Conservation (phyloP, 2,888 invertebrate species). For the Ganaspis brasiliensis region DNA sequence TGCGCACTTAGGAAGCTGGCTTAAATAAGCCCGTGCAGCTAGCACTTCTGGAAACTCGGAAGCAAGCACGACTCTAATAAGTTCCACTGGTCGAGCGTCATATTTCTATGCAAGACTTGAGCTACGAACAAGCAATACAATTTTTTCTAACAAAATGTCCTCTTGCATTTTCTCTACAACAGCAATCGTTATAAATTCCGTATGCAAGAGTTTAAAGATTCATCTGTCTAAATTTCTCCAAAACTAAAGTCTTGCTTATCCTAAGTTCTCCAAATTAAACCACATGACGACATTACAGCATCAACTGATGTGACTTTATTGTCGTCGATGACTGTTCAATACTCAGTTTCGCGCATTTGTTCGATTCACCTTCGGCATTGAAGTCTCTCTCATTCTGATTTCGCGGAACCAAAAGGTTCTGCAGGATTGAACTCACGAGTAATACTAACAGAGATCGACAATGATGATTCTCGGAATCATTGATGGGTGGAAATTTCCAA, state of each 20-base stretch:
- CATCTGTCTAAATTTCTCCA: not conserved
- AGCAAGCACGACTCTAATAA: constrained; percentile 78
- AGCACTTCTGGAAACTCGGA: constrained; percentile 69
- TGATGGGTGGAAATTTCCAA: no score
- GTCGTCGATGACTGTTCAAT: constrained; percentile 16
- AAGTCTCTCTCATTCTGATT: constrained; percentile 67
- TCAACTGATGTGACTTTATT: no score
- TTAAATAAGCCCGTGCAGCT: constrained; percentile 78
- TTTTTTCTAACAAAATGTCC: constrained; percentile 48
- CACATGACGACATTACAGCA: no score
- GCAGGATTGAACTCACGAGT: constrained; percentile 46
- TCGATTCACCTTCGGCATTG: constrained; percentile 66
- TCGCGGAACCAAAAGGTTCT: constrained; percentile 52
- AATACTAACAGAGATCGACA: not conserved
- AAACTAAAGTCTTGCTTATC: no score
- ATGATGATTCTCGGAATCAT: no score
- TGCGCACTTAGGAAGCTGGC: constrained; percentile 79
- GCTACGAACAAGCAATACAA: constrained; percentile 58
- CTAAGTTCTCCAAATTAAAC: no score
- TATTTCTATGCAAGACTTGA: constrained; percentile 74
- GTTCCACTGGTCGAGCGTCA: constrained; percentile 76
- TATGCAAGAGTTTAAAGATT: no score
- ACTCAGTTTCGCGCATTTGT: constrained; percentile 42
- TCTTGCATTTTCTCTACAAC: not conserved
- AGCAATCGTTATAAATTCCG: not conserved